phyloP scores from a whole-genome alignment of 2,797 vertebrate genomes.

The Myoxocephalus aenaeus region DNA sequence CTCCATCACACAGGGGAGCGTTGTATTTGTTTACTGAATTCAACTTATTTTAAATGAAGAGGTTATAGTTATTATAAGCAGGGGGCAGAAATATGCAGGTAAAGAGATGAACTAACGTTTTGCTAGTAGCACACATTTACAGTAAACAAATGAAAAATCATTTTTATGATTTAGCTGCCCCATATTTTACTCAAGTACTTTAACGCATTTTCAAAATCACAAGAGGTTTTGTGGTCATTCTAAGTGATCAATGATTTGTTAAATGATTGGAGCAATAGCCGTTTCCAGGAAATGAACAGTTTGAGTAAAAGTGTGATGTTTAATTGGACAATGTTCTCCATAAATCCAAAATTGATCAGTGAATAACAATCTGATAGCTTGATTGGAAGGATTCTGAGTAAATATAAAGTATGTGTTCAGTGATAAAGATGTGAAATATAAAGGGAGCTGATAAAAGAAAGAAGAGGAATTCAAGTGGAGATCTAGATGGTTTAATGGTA shows the following conservation, averaged over 20 bases:
- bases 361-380: conserved; percentile 1
- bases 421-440: neutral
- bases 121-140: neutral
- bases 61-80: neutral
- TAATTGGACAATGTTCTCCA: neutral
- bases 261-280: neutral
- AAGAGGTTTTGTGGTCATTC: neutral
- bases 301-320: neutral
- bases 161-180: neutral
- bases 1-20: neutral
- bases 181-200: neutral
- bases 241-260: neutral
- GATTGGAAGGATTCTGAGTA: neutral
- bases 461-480: neutral
- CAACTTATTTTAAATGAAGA: neutral
- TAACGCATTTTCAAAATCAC: neutral
- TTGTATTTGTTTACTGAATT: neutral
- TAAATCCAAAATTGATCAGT: neutral
- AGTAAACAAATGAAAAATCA: neutral
- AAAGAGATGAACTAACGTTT: neutral
- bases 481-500: neutral
- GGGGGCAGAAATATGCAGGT: neutral
- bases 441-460: neutral
- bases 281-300: neutral
- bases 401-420: too few relatives aligned